A percentile compares a stretch with the other conserved stretches of the same genome.
Evolutionary conservation across 2,888 invertebrate genomes (phyloP).

Genomic region (Sthenelais limicola): DNA sequence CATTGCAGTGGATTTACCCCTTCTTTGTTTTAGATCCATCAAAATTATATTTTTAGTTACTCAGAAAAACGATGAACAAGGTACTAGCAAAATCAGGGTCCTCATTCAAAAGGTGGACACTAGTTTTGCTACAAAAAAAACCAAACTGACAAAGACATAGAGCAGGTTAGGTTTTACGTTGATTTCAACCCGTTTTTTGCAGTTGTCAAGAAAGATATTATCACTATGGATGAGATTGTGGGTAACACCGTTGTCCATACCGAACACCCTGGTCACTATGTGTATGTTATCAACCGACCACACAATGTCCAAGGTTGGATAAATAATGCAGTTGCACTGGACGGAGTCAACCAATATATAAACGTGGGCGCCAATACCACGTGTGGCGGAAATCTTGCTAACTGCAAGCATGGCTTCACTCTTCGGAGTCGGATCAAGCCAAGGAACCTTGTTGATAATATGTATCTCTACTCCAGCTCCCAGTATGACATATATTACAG

Average conservation of each 20-base stretch:
- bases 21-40: too few relatives aligned
- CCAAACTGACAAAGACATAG: too few relatives aligned
- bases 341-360: slow-evolving; percentile 64
- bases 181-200: slow-evolving; percentile 14
- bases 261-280: slow-evolving; percentile 15
- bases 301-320: slow-evolving; percentile 40
- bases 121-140: too few relatives aligned
- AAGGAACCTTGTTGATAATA: slow-evolving; percentile 58
- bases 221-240: slow-evolving; percentile 21
- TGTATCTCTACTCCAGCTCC: slow-evolving; percentile 67
- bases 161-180: too few relatives aligned
- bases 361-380: slow-evolving; percentile 62
- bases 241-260: slow-evolving; percentile 31
- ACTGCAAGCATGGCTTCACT: slow-evolving; percentile 66
- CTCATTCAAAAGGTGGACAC: too few relatives aligned
- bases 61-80: too few relatives aligned
- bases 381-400: slow-evolving; percentile 65
- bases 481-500: slow-evolving; percentile 65
- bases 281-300: slow-evolving; percentile 35
- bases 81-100: too few relatives aligned
- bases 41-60: too few relatives aligned
- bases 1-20: too few relatives aligned
- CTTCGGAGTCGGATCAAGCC: slow-evolving; percentile 61
- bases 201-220: slow-evolving; percentile 34
- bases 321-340: slow-evolving; percentile 54